Conservation (phyloP, 2,113 vertebrate genomes). For the Cyphotilapia sp. region DNA sequence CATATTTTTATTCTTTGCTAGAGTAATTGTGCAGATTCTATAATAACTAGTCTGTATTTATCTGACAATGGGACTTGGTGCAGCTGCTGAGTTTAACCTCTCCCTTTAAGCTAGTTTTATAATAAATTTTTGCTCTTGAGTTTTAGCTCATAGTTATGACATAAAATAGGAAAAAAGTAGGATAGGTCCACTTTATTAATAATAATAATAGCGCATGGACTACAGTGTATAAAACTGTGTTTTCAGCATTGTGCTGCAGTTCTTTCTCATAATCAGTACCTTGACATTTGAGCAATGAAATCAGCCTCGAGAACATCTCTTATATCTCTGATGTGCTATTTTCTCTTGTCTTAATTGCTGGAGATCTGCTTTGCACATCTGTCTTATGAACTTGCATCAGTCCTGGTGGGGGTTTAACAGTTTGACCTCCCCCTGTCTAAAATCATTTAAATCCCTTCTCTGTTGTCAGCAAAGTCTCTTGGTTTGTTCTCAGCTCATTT, state of each 20-base stretch:
- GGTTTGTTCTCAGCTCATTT: conserved; percentile 3
- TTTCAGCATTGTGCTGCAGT: not conserved
- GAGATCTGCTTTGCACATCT: not conserved
- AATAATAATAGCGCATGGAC: fast-evolving
- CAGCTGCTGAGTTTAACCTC: not conserved
- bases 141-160: not conserved
- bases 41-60: not conserved
- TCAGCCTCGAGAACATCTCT: not conserved
- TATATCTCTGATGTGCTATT: not conserved
- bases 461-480: conserved; percentile 10
- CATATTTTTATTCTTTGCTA: not conserved
- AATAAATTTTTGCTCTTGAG: not conserved
- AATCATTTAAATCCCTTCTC: conserved; percentile 15
- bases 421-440: not conserved
- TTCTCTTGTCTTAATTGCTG: not conserved
- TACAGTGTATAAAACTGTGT: not conserved
- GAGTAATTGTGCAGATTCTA: not conserved
- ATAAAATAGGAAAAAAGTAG: not conserved
- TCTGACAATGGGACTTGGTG: not conserved
- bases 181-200: not conserved
- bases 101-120: not conserved
- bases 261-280: not conserved
- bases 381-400: conserved; percentile 21
- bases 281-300: not conserved
- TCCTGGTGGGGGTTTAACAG: not conserved